phyloP scores from a whole-genome alignment of 2,888 invertebrate genomes.

The Sepiola atlantica region DNA sequence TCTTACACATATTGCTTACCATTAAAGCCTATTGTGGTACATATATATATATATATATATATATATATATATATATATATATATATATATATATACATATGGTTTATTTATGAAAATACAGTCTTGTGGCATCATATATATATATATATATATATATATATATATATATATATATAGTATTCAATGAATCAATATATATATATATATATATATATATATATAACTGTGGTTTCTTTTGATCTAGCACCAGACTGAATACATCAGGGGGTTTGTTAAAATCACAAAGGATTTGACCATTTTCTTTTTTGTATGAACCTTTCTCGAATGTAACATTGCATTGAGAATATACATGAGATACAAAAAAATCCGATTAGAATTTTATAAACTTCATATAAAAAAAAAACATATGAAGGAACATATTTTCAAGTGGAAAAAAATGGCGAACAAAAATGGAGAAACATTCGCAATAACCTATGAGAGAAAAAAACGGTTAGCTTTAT shows the following conservation, averaged over 20 bases:
- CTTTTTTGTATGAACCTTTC: background rate
- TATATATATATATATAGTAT: too few relatives aligned
- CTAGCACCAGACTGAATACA: background rate
- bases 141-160: too few relatives aligned
- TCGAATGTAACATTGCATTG: background rate
- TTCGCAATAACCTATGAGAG: background rate
- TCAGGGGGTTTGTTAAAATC: background rate
- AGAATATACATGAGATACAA: background rate
- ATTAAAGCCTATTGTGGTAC: background rate
- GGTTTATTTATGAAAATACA: too few relatives aligned
- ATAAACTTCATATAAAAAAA: background rate
- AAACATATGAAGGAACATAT: background rate
- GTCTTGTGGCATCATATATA: too few relatives aligned
- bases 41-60: background rate
- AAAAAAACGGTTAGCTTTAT: background rate
- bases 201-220: too few relatives aligned
- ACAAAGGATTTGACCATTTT: background rate
- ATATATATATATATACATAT: too few relatives aligned
- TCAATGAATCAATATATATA: too few relatives aligned
- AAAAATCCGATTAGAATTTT: background rate
- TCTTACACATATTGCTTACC: background rate
- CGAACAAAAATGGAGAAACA: background rate
- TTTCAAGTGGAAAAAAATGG: background rate
- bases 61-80: too few relatives aligned
- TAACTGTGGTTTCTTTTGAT: background rate